Conservation (phyloP, 2,797 vertebrate species). For the Rhynchotus rufescens region DNA sequence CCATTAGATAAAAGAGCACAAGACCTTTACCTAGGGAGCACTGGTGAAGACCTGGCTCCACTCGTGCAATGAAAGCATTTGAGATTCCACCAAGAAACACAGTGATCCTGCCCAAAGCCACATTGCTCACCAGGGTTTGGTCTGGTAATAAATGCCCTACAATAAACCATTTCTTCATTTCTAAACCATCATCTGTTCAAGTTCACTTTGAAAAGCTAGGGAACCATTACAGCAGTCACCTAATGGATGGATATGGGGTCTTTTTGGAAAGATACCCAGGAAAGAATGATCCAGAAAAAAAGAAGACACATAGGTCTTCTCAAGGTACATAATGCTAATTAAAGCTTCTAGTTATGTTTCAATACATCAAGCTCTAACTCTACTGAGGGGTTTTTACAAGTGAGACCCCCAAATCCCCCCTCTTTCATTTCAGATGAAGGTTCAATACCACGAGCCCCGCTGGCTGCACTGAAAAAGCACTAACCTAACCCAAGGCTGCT, state of each 20-base stretch:
- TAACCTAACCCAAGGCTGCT: background rate
- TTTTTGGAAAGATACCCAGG: background rate
- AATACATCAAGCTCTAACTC: background rate
- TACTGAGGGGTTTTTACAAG: background rate
- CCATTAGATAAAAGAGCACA: background rate
- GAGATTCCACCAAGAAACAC: background rate
- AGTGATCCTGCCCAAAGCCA: background rate
- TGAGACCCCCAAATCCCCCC: background rate
- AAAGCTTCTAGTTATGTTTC: background rate
- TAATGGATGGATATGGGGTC: background rate
- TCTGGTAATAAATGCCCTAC: background rate
- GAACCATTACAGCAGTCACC: background rate
- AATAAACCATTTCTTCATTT: background rate
- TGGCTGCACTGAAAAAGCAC: background rate
- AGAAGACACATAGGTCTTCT: no score
- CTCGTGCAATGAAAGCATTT: background rate
- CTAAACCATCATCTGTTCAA: background rate
- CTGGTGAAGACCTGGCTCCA: background rate
- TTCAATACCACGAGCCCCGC: background rate
- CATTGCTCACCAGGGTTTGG: background rate
- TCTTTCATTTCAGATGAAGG: background rate
- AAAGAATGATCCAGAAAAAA: background rate
- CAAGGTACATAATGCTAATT: background rate
- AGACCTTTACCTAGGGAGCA: background rate
- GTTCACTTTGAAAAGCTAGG: background rate